Percentiles rank a stretch among this genome's conserved stretches.
Evolutionary conservation across 2,797 vertebrate species (phyloP).

Genomic region (Capromys pilorides): DNA sequence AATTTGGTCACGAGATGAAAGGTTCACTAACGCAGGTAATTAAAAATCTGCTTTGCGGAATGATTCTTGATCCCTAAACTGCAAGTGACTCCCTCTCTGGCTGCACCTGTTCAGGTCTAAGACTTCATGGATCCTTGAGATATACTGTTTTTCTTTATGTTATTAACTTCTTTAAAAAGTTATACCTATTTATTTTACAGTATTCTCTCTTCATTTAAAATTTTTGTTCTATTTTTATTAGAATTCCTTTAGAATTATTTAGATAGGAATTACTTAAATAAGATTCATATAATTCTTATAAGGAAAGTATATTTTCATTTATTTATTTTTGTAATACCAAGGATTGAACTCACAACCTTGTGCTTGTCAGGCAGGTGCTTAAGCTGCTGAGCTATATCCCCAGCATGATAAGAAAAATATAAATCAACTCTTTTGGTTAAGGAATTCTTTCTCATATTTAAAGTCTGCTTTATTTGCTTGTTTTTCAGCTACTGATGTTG

Average conservation of each 20-base stretch:
- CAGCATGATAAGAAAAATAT: too few species aligned
- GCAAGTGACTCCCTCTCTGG: neutral
- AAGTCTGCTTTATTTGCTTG: neutral
- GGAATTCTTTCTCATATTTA: slow-evolving; percentile 7
- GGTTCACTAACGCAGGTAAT: neutral
- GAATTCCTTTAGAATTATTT: slow-evolving; percentile 16
- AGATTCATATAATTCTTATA: neutral
- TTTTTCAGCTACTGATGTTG: neutral
- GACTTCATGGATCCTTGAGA: neutral
- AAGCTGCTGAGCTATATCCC: too few species aligned
- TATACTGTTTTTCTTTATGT: neutral
- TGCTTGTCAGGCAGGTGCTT: too few species aligned
- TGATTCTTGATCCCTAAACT: neutral
- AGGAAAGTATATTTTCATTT: too few species aligned
- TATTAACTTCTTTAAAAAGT: neutral
- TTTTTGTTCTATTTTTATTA: neutral
- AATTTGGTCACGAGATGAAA: neutral
- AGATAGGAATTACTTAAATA: neutral
- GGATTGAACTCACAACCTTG: too few species aligned
- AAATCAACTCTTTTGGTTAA: slow-evolving; percentile 18
- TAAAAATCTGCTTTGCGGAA: neutral
- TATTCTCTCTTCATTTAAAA: slow-evolving; percentile 31
- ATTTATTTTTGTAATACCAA: too few species aligned
- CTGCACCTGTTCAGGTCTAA: slow-evolving; percentile 35
- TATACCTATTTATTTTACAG: neutral